Evolutionary conservation across 1,140 invertebrate genomes (phyloP).

Genomic region (Dendrolimus kikuchii): DNA sequence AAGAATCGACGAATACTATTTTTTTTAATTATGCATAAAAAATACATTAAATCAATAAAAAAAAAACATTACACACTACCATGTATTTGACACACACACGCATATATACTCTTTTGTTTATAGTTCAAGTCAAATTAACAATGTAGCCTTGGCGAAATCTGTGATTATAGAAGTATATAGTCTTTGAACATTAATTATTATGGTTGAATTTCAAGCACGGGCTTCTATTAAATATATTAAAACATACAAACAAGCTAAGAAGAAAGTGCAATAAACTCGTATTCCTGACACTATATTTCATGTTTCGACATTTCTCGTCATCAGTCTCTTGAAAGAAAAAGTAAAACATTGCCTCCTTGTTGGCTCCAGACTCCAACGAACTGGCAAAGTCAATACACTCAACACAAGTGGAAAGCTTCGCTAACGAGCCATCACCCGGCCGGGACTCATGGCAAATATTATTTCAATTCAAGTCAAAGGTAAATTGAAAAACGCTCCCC

Average conservation of each 20-base stretch:
- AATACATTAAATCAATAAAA: no score
- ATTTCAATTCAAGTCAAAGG: conserved; percentile 16
- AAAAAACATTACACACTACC: no score
- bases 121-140: no score
- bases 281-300: neutral
- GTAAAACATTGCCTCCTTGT: conserved; percentile 18
- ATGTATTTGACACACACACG: no score
- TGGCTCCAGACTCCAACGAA: conserved; percentile 22
- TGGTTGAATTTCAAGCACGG: no score
- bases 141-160: no score
- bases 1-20: no score
- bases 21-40: no score
- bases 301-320: conserved; percentile 12
- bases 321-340: conserved; percentile 12
- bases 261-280: neutral
- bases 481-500: conserved; percentile 17
- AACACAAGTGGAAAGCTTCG: conserved; percentile 19
- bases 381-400: conserved; percentile 26
- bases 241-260: neutral
- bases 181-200: no score
- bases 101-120: no score
- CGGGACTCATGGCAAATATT: conserved; percentile 25
- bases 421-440: conserved; percentile 23
- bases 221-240: no score
- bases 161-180: no score